Percentiles rank a stretch among this genome's conserved stretches.
Evolutionary conservation across 2,888 invertebrate genomes (phyloP).

Genomic region (Platycheirus albimanus): DNA sequence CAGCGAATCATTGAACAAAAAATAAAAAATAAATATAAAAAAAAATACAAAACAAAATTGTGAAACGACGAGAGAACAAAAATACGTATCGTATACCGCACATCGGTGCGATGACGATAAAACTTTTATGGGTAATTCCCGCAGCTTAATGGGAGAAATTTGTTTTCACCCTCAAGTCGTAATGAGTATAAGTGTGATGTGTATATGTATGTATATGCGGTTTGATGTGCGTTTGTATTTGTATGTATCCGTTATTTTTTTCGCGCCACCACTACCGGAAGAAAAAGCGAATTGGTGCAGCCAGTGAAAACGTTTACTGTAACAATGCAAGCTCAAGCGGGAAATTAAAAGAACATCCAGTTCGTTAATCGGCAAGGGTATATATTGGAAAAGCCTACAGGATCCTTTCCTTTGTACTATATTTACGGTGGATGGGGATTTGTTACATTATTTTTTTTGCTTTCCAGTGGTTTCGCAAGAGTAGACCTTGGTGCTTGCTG

Average conservation of each 20-base stretch:
- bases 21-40: conserved; percentile 49
- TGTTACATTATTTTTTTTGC: background rate
- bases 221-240: conserved; percentile 39
- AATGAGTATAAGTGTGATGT: conserved; percentile 70
- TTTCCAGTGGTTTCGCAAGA: background rate
- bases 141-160: conserved; percentile 73
- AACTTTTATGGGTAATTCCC: conserved; percentile 74
- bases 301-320: conserved; percentile 18
- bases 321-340: conserved; percentile 40
- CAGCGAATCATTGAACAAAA: conserved; percentile 56
- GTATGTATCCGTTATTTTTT: conserved; percentile 28
- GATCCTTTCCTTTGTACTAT: conserved; percentile 19
- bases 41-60: background rate
- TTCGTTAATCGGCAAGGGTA: conserved; percentile 16
- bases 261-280: conserved; percentile 28
- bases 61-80: conserved; percentile 21
- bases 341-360: conserved; percentile 63
- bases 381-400: conserved; percentile 26
- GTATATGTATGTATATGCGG: conserved; percentile 14
- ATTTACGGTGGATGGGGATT: background rate
- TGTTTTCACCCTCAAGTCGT: conserved; percentile 73
- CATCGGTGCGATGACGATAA: conserved; percentile 73
- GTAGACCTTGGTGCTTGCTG: background rate
- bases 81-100: conserved; percentile 51
- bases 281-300: conserved; percentile 24